Conservation (phyloP, 1,140 invertebrate genomes). For the Drosophila jambulina region DNA sequence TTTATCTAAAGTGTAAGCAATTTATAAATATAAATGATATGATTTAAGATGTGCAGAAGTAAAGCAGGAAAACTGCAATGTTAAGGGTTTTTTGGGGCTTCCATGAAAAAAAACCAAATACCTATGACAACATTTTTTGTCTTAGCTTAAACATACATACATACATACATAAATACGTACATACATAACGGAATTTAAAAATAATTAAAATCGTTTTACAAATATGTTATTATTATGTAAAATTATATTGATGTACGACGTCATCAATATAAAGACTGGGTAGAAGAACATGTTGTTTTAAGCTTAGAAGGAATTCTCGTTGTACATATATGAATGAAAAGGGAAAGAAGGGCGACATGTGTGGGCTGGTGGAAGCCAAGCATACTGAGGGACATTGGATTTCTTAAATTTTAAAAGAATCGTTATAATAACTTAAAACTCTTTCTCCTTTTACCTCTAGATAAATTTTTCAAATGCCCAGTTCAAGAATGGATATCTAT, state of each 20-base stretch:
- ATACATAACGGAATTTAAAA: neutral
- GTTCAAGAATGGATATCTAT: conserved; percentile 55
- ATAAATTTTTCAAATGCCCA: conserved; percentile 25
- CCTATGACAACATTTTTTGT: conserved; percentile 24
- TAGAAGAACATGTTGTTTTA: neutral
- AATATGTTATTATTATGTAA: neutral
- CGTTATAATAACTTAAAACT: neutral
- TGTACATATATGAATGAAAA: neutral
- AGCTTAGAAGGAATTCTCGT: neutral
- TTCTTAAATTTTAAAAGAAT: neutral
- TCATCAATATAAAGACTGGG: neutral
- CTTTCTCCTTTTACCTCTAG: neutral
- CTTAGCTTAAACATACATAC: neutral
- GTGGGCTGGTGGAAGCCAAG: no score
- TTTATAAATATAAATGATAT: neutral
- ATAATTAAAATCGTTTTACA: neutral
- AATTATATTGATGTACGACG: neutral
- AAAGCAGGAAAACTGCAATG: no score
- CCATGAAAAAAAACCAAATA: neutral
- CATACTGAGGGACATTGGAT: conserved; percentile 2
- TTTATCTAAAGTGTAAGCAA: neutral
- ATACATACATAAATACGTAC: neutral
- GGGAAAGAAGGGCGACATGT: neutral
- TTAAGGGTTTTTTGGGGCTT: neutral
- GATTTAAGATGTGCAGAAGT: neutral